Base-by-base conservation (phyloP, 64 coral and sea anemone genomes). In the Montipora foliosa region DNA sequence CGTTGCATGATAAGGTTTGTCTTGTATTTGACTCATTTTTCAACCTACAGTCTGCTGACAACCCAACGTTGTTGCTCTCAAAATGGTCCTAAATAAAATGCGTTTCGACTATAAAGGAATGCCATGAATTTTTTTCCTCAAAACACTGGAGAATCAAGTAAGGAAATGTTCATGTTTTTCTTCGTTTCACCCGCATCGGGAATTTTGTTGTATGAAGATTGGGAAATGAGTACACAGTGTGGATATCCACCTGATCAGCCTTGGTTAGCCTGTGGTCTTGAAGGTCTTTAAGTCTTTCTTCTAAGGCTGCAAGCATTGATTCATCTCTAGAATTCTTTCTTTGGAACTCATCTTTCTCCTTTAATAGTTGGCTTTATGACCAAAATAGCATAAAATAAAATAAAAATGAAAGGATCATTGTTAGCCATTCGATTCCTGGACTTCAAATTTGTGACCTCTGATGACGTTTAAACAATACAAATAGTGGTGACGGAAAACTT, bases 121-220 rank as follows among this genome's bases (percentile, higher is more conserved):
- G 37, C 37, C 2, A 2, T 37, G 37, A 37, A 37, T 37, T 37
- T 37, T 37, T 37, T 37, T 2, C 37, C 37, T 37, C 37, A 37
- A 37, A 64, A 64, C 61, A 64, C 3, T 19, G 3, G 17, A 71
- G 68, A 71, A 20, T 71, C 20, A 71, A 17, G 17, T 5, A 71
- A 71, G 68, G 5, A 71, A 71, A 15, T 71, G 4, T 7, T 71
- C 6, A 22, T 4, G 19, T 6, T 71, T 71, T 71, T 71, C 68
- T 71, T 5, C 68, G 20, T 24, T 71, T 71, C 21, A 8, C 37
- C 45, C 20, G 16, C 9, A 49, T 19, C 4, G 45, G 76, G 13
- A 86, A 86, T 6, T 86, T 19, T 14, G 82, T 72, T 46, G 12
- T 49, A 19, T 72, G 19, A 86, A 86, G 46, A 86, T 50, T 72